Evolutionary conservation across 37 sponge, comb jelly and placozoan genomes (phyloP).

Genomic region (Amphimedon queenslandica): DNA sequence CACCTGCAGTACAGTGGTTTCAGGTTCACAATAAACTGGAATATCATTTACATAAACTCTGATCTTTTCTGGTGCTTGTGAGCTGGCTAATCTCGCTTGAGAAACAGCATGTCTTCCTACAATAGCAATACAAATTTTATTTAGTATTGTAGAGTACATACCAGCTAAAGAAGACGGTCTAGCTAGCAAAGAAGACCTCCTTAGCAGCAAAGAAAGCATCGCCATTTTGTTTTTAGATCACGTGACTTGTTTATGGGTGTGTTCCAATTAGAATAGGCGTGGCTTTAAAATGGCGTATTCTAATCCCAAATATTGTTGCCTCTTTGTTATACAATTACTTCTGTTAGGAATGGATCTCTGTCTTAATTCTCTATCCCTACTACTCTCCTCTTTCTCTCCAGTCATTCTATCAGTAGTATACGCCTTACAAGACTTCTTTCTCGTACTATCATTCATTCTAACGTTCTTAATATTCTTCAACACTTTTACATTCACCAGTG

Average conservation of each 20-base stretch:
- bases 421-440: constrained; percentile 58
- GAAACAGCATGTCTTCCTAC: too few relatives aligned
- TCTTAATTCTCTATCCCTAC: constrained; percentile 45
- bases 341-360: constrained; percentile 56
- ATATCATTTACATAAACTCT: constrained; percentile 90
- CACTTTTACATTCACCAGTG: constrained; percentile 88
- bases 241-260: too few relatives aligned
- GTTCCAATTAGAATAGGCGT: too few relatives aligned
- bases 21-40: constrained; percentile 78
- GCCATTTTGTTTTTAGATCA: background rate
- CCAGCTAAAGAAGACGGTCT: too few relatives aligned
- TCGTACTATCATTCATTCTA: constrained; percentile 45
- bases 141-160: too few relatives aligned
- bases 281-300: constrained; percentile 2
- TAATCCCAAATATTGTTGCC: constrained; percentile 32
- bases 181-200: background rate
- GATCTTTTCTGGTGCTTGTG: constrained; percentile 66
- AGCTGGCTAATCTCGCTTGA: constrained; percentile 10
- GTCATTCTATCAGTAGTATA: constrained; percentile 53
- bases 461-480: constrained; percentile 82
- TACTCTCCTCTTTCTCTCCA: constrained; percentile 15
- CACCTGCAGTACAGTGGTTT: constrained; percentile 90
- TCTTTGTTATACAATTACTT: constrained; percentile 34
- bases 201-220: background rate
- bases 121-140: too few relatives aligned